phyloP scores from a whole-genome alignment of 1,140 invertebrate species.

The Saccostrea glomerata region DNA sequence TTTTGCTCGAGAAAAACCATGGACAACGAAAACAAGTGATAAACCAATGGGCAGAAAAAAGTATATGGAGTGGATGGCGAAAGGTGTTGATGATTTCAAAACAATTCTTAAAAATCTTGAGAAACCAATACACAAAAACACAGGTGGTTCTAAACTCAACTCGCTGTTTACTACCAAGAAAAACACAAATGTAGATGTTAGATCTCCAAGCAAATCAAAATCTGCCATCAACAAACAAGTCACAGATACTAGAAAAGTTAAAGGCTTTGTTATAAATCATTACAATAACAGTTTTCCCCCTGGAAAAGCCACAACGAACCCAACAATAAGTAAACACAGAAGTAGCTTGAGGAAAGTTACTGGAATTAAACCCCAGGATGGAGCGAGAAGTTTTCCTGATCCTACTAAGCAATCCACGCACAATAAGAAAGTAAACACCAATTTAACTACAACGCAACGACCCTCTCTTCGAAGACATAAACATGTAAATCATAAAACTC shows the following conservation, averaged over 20 bases:
- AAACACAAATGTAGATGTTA: not conserved
- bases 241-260: not conserved
- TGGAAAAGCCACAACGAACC: not conserved
- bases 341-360: not conserved
- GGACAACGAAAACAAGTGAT: not conserved
- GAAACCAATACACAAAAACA: not conserved
- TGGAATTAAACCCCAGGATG: not conserved
- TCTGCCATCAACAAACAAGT: not conserved
- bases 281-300: not conserved
- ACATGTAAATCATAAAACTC: not conserved
- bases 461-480: not conserved
- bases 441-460: not conserved
- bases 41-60: not conserved
- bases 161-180: not conserved
- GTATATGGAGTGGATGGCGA: not conserved
- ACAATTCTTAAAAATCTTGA: not conserved
- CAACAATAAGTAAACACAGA: not conserved
- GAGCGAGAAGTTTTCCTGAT: not conserved
- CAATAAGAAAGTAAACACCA: not conserved
- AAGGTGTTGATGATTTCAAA: not conserved
- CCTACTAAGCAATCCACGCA: not conserved
- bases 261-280: not conserved
- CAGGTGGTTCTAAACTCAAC: not conserved
- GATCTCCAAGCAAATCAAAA: not conserved
- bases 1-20: not conserved